A percentile compares a stretch with the other conserved stretches of the same genome.
These are phyloP conservation scores for Drosophila lacteicornis DNA, from an alignment of 1,140 invertebrate genomes.

Conservation along the genomic window DNA sequence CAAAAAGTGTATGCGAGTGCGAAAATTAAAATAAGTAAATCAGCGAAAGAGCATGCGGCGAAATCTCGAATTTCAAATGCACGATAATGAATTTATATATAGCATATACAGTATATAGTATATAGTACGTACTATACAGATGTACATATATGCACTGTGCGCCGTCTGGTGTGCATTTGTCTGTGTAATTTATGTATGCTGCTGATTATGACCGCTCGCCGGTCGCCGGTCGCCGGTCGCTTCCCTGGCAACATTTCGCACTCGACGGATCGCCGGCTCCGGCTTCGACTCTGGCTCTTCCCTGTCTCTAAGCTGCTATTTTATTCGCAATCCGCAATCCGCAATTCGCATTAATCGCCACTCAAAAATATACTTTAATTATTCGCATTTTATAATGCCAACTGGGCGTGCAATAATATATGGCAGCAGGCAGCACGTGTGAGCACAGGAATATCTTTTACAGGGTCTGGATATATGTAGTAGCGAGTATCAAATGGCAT, in stretches of 20 bases:
- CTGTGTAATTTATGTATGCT: slow-evolving; percentile 67
- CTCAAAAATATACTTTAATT: slow-evolving; percentile 39
- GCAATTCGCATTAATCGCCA: slow-evolving; percentile 22
- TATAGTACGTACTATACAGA: background rate
- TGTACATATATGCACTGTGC: background rate
- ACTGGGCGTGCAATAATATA: slow-evolving; percentile 27
- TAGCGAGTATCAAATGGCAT: too few relatives aligned
- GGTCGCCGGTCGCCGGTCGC: background rate
- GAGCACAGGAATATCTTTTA: too few relatives aligned
- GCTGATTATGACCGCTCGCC: slow-evolving; percentile 56
- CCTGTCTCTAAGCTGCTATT: slow-evolving; percentile 32
- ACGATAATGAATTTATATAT: slow-evolving; percentile 54
- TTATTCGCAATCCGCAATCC: slow-evolving; percentile 7
- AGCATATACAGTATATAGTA: slow-evolving; percentile 3
- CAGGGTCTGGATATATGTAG: too few relatives aligned
- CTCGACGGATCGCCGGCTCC: slow-evolving; percentile 3
- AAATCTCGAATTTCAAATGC: slow-evolving; percentile 56
- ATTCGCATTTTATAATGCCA: slow-evolving; percentile 41
- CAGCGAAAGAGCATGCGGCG: slow-evolving; percentile 41
- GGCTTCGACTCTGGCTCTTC: background rate
- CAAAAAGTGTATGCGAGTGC: slow-evolving; percentile 28
- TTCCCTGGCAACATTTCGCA: slow-evolving; percentile 26
- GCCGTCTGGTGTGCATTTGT: slow-evolving; percentile 56
- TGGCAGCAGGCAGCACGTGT: slow-evolving; percentile 26
- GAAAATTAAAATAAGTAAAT: slow-evolving; percentile 58